Base-by-base conservation (phyloP, 2,888 invertebrate genomes). In the Elegia similella region DNA sequence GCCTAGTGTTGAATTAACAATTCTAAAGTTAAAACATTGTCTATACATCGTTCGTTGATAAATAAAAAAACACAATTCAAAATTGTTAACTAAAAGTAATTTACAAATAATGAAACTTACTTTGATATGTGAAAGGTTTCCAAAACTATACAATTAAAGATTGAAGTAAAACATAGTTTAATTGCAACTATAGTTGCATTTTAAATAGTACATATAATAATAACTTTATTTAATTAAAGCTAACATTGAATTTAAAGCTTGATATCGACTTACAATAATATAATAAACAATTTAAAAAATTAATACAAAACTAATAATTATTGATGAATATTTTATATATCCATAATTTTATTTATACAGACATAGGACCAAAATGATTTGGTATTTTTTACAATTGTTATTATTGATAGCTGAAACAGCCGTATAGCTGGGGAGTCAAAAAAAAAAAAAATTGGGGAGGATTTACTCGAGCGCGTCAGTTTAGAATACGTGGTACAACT, bases 241-340 rank as follows among this genome's bases (percentile, higher is more conserved):
- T 91, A 89, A 90, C 78, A 84, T 87, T 83, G 78, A 90, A 88
- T 90, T 91, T 91, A 91, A 91, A 91, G 90, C 90, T 90, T 88
- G 77, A 82, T 79, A 84, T 84, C 81, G 78, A 88, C 85, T 85
- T 84, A 83, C 72, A 50, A 50, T 34, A 75, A 65, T 65, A 60
- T 53, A 59, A 64, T 67, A 72, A 73, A 68, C 47, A 63, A 65
- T 60, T 56, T 68, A 70, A 69, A n/a, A 65, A 62, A 68, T 59
- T 60, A 23, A 23, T 29, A 47, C 42, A 42, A 55, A 54, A 59
- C 46, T 53, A 59, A 52, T 54, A 57, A 61, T 59, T 56, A 2
- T 17, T 42, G n/a, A 53, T 46, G 32, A 48, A 32, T 29, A n/a
- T 38, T 46, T 53, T 13, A 1, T 42, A 43, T 50, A 30, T 30